phyloP scores from a whole-genome alignment of 2,113 vertebrate species.

The Terrapene triunguis region DNA sequence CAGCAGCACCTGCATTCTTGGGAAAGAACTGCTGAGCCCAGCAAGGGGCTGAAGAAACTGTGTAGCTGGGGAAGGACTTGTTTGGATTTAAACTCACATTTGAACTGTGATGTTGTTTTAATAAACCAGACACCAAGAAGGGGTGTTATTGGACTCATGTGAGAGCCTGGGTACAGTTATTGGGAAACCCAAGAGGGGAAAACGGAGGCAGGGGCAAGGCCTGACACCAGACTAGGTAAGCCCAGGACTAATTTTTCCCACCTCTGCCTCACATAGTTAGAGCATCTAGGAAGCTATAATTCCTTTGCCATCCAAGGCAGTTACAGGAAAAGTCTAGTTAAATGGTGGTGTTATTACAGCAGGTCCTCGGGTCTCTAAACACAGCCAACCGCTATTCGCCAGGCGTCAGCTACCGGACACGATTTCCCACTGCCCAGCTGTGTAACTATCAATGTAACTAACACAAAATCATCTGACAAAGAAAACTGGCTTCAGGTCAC shows the following conservation, averaged over 20 bases:
- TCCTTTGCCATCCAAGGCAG: constrained; percentile 49
- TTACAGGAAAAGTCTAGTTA: constrained; percentile 74
- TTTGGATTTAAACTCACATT: constrained; percentile 9
- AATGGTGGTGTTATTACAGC: constrained; percentile 69
- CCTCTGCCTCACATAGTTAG: neutral
- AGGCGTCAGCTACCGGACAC: constrained; percentile 67
- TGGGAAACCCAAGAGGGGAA: constrained; percentile 16
- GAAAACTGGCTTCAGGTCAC: constrained; percentile 55
- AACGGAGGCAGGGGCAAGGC: constrained; percentile 40
- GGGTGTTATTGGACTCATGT: neutral
- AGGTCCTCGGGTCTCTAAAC: constrained; percentile 42
- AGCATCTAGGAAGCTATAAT: constrained; percentile 30
- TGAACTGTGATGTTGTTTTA: neutral
- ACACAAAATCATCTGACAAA: constrained; percentile 54
- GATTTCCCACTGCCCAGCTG: constrained; percentile 70
- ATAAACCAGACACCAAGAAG: neutral
- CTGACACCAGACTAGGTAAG: neutral
- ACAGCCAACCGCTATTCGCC: constrained; percentile 56
- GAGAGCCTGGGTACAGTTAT: neutral
- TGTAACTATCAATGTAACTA: constrained; percentile 43
- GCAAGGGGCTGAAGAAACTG: neutral
- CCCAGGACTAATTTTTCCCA: neutral
- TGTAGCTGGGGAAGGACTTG: constrained; percentile 29
- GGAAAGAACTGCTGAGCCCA: neutral
- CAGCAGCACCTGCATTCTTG: neutral